Evolutionary conservation across 2,113 vertebrate genomes (phyloP).

Genomic region (Hyperoodon ampullatus): DNA sequence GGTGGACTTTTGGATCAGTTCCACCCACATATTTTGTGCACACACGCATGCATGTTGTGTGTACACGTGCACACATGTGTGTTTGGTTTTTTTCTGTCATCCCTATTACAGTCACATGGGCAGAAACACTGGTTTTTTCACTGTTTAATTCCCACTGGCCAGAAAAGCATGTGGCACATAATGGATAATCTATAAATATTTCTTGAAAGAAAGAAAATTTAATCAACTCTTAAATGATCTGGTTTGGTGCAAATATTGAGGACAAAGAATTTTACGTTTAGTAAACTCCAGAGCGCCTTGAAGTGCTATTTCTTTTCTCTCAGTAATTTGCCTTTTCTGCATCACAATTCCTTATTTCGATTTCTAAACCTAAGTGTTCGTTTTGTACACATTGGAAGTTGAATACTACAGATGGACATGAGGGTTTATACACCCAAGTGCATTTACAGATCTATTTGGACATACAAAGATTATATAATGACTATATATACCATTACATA

Average conservation of each 20-base stretch:
- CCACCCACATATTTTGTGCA: rapidly evolving
- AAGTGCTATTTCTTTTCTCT: neutral
- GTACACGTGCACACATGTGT: neutral
- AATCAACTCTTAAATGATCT: neutral
- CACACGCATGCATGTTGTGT: neutral
- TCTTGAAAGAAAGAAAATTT: neutral
- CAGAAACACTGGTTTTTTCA: neutral
- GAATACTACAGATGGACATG: neutral
- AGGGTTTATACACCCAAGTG: neutral
- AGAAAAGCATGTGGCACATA: neutral
- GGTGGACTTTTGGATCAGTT: neutral
- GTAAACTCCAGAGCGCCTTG: neutral
- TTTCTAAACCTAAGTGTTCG: neutral
- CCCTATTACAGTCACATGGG: neutral
- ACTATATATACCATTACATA: neutral
- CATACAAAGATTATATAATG: neutral
- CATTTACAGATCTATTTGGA: neutral
- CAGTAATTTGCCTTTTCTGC: neutral
- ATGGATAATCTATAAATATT: neutral
- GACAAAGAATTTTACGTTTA: neutral
- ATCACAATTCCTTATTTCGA: neutral
- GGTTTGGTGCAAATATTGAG: neutral
- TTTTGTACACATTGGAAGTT: neutral
- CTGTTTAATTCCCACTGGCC: neutral
- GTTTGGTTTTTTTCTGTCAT: neutral